Conservation (phyloP, 2,888 invertebrate genomes). For the Mechanitis messenoides region DNA sequence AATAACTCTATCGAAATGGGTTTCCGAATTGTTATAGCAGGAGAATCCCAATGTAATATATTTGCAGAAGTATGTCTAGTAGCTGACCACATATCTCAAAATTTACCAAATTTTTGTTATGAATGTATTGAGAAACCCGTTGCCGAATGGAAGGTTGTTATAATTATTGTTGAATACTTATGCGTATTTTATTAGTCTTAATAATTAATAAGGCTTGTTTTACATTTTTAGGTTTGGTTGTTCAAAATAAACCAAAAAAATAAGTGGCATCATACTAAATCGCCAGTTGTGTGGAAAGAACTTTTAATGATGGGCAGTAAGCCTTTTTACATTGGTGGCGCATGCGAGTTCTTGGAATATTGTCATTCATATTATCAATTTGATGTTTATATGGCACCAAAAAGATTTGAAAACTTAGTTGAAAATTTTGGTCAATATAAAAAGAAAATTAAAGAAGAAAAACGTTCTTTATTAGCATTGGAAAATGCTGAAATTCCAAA, state of each 20-base stretch:
- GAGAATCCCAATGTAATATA: conserved; percentile 67
- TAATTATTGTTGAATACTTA: neutral
- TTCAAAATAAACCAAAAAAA: conserved; percentile 65
- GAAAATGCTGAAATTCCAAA: conserved; percentile 26
- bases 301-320: conserved; percentile 72
- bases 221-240: conserved; percentile 62
- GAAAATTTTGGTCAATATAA: conserved; percentile 48
- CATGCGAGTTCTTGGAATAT: conserved; percentile 78
- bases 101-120: conserved; percentile 75
- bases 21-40: conserved; percentile 74
- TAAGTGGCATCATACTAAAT: conserved; percentile 73
- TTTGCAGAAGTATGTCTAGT: conserved; percentile 74
- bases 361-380: conserved; percentile 77
- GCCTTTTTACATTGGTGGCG: conserved; percentile 76
- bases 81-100: conserved; percentile 70
- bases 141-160: conserved; percentile 70
- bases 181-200: neutral
- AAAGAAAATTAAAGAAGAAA: conserved; percentile 39
- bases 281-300: conserved; percentile 80
- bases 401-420: conserved; percentile 48
- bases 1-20: conserved; percentile 46
- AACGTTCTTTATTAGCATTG: conserved; percentile 18
- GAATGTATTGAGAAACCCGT: conserved; percentile 64
- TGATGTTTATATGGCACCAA: conserved; percentile 48
- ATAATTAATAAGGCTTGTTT: neutral